Conservation (phyloP, 2,888 invertebrate species). For the Cosmopolites sordidus region DNA sequence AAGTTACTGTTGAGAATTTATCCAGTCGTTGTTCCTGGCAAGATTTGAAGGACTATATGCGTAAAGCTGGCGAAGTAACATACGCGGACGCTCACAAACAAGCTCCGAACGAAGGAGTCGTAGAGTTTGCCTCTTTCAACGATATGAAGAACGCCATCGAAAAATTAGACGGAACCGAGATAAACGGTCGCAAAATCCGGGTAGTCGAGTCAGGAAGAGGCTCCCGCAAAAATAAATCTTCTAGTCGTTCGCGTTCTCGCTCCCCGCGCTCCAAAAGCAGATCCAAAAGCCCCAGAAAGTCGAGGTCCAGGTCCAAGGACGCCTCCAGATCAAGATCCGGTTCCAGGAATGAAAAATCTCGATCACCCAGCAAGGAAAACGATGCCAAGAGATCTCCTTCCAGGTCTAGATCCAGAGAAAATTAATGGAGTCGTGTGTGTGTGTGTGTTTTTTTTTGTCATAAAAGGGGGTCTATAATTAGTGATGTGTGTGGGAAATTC, state of each 20-base stretch:
- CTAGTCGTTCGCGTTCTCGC: slow-evolving; percentile 30
- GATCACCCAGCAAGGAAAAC: background rate
- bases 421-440: background rate
- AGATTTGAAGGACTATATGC: slow-evolving; percentile 98
- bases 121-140: slow-evolving; percentile 87
- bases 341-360: background rate
- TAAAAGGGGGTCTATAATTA: background rate
- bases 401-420: slow-evolving; percentile 25
- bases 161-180: slow-evolving; percentile 88
- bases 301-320: slow-evolving; percentile 33
- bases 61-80: slow-evolving; percentile 95
- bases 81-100: slow-evolving; percentile 95
- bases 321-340: slow-evolving; percentile 27
- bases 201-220: slow-evolving; percentile 75
- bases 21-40: slow-evolving; percentile 99
- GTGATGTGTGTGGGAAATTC: background rate
- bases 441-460: background rate
- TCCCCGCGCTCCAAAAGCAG: slow-evolving; percentile 16
- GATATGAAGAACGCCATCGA: slow-evolving; percentile 94
- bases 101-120: slow-evolving; percentile 54
- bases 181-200: slow-evolving; percentile 87
- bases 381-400: slow-evolving; percentile 12
- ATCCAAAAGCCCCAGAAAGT: slow-evolving; percentile 25
- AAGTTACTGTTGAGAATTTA: slow-evolving; percentile 94
- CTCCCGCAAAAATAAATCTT: slow-evolving; percentile 36